Percentiles rank a stretch among this genome's conserved stretches.
Conservation (phyloP, 2,888 invertebrate genomes). For the Coremacera marginata region DNA sequence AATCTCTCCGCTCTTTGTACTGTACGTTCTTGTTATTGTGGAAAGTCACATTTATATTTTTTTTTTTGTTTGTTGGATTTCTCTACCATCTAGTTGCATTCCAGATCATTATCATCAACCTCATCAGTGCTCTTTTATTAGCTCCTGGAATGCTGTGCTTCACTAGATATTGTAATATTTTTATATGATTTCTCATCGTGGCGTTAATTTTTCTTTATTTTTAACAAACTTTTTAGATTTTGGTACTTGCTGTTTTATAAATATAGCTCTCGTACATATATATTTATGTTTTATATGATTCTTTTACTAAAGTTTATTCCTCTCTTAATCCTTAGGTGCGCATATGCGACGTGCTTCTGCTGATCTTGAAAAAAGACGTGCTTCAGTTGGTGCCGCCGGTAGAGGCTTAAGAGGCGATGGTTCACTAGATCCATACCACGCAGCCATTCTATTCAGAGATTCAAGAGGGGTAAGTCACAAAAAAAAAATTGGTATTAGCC, state of each 20-base stretch:
- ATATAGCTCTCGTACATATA: neutral
- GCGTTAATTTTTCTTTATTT: neutral
- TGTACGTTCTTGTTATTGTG: neutral
- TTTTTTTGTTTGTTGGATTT: neutral
- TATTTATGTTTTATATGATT: neutral
- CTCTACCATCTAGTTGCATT: neutral
- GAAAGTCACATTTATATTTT: neutral
- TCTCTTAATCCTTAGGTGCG: slow-evolving; percentile 75
- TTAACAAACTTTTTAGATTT: neutral
- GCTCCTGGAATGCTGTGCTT: neutral
- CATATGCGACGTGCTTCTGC: slow-evolving; percentile 82
- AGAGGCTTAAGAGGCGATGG: slow-evolving; percentile 74
- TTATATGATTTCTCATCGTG: neutral
- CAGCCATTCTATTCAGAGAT: slow-evolving; percentile 90
- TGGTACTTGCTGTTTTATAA: slow-evolving; percentile 48
- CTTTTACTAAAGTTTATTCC: slow-evolving; percentile 13
- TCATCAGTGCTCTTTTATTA: slow-evolving; percentile 30
- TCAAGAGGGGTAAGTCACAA: slow-evolving; percentile 86
- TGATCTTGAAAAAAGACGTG: slow-evolving; percentile 82
- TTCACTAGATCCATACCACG: slow-evolving; percentile 87
- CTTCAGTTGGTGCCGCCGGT: slow-evolving; percentile 78
- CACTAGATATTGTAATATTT: slow-evolving; percentile 12
- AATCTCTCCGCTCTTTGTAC: neutral
- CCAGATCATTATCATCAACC: slow-evolving; percentile 21
- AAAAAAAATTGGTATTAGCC: too few relatives aligned